Evolutionary conservation across 2,113 vertebrate species (phyloP).

Genomic region (Hymenochirus boettgeri): DNA sequence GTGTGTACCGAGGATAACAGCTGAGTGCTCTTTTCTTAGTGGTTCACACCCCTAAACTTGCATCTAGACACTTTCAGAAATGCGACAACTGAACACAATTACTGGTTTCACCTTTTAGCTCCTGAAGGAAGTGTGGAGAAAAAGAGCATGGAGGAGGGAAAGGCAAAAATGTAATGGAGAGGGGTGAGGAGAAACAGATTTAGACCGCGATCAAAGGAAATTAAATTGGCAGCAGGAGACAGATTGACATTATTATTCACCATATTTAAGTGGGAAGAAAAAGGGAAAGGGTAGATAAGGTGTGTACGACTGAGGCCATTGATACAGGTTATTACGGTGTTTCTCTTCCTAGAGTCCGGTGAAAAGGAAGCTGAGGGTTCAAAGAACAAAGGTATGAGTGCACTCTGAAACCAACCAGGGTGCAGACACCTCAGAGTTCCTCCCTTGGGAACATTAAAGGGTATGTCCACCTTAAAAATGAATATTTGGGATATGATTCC

Average conservation of each 20-base stretch:
- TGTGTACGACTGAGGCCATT: too few relatives aligned
- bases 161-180: not conserved
- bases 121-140: constrained; percentile 7
- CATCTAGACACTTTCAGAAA: constrained; percentile 13
- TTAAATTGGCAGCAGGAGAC: not conserved
- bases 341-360: too few relatives aligned
- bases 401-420: too few relatives aligned
- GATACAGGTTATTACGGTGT: too few relatives aligned
- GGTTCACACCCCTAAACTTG: constrained; percentile 20
- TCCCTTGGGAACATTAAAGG: too few relatives aligned
- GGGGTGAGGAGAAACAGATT: not conserved
- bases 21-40: constrained; percentile 21
- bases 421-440: too few relatives aligned
- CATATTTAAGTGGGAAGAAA: not conserved
- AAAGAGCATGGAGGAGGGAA: not conserved
- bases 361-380: too few relatives aligned
- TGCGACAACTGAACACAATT: constrained; percentile 21
- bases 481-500: too few relatives aligned
- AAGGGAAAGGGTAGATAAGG: not conserved
- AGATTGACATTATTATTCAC: not conserved
- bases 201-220: not conserved
- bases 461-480: too few relatives aligned
- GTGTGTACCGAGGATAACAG: not conserved
- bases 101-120: constrained; percentile 17
- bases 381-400: too few relatives aligned